Base-by-base conservation (phyloP, 2,888 invertebrate genomes). In the Hemaris fuciformis region DNA sequence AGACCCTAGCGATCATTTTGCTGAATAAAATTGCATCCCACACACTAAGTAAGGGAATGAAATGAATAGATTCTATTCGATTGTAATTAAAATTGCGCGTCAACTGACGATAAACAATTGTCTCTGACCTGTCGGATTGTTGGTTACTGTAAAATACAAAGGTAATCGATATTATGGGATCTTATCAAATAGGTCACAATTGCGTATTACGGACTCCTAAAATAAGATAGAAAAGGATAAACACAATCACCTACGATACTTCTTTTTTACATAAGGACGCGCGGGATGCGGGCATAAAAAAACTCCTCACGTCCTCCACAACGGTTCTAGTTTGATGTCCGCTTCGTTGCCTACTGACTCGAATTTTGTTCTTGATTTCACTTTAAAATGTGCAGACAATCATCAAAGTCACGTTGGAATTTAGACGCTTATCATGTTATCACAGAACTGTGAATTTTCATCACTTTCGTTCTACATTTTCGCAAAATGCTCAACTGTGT, bases 201-300 rank as follows among this genome's bases (percentile, higher is more conserved):
- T n/a, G n/a, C n/a, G n/a, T n/a, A n/a, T n/a, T n/a, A 8, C 27
- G 27, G 53, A 27, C 18, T 69, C 31, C 53, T 65, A 81, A 84
- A 80, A 77, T n/a, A 79, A 70, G 64, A 64, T 72, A 73, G 72
- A 77, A 80, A 83, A 77, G 71, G 66, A 67, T 67, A 73, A 67
- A 68, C 68, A 71, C 67, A 71, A 70, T 65, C 75, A 75, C 76
- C 70, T 80, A 79, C 75, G 71, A 77, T 75, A 76, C 79, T 82
- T 76, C 77, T 80, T 84, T 85, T 83, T 77, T 79, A 75, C 77
- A 68, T 71, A 65, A 71, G 2, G 69, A 63, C 67, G 63, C 62
- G 64, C 73, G 57, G 66, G 66, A 67, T 62, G 71, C 70, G 71
- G 66, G 74, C 68, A 71, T 73, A 70, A 67, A 75, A 81, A 77